These are phyloP conservation scores for Knipowitschia caucasica DNA, from an alignment of 2,797 vertebrate species.

Conservation along the genomic window DNA sequence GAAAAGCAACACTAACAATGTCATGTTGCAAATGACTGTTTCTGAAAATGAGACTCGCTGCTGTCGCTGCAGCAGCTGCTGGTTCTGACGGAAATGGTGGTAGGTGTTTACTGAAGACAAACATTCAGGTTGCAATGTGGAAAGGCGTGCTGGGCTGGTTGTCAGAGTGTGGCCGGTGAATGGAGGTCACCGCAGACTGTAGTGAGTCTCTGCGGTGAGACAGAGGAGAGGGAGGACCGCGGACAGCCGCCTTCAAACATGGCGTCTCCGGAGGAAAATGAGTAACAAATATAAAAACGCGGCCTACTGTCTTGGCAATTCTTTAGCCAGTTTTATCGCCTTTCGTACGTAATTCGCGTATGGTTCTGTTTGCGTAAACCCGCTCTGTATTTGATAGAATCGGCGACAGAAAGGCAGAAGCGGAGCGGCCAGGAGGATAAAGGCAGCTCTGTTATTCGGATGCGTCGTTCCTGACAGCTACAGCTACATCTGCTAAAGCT, in stretches of 20 bases:
- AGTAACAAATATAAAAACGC: conserved; percentile 76
- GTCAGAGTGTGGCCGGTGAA: conserved; percentile 47
- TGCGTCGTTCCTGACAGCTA: conserved; percentile 78
- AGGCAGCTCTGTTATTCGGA: conserved; percentile 72
- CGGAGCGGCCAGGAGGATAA: conserved; percentile 46
- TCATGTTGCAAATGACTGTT: no score
- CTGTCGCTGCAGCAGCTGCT: conserved; percentile 23
- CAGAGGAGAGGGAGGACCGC: conserved; percentile 65
- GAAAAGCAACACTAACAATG: no score
- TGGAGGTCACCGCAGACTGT: conserved; percentile 68
- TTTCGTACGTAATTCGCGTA: background rate
- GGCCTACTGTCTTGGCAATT: conserved; percentile 66
- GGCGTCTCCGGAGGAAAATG: conserved; percentile 82
- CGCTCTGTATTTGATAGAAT: conserved; percentile 21
- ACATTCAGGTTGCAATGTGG: conserved; percentile 24
- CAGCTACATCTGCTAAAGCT: conserved; percentile 68
- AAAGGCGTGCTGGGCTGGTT: conserved; percentile 27
- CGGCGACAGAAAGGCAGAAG: conserved; percentile 12
- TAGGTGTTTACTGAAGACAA: conserved; percentile 2
- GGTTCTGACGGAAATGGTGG: conserved; percentile 21
- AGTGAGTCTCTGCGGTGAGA: conserved; percentile 56
- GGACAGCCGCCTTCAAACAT: conserved; percentile 82
- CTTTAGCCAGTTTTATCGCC: conserved; percentile 24
- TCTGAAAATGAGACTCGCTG: no score
- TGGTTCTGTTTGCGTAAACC: background rate